phyloP scores from a whole-genome alignment of 2,113 vertebrate species.

The Pterocles orientalis region DNA sequence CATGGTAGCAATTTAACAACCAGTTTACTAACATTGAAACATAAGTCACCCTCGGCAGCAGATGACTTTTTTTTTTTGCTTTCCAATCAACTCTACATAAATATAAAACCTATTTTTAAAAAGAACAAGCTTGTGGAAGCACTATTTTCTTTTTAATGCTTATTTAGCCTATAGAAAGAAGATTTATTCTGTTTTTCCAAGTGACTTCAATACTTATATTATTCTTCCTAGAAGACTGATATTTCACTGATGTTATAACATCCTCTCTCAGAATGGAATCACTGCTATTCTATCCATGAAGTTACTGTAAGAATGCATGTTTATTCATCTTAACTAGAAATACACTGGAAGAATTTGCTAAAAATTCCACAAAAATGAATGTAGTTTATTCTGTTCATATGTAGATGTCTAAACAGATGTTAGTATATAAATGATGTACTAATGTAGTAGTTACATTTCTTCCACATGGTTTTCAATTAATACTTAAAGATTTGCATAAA shows the following conservation, averaged over 20 bases:
- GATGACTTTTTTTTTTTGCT: conserved; percentile 44
- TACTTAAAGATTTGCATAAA: neutral
- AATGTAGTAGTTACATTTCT: neutral
- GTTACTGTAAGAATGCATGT: neutral
- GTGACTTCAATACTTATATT: conserved; percentile 6
- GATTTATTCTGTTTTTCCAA: conserved; percentile 33
- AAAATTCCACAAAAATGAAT: neutral
- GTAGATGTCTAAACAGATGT: neutral
- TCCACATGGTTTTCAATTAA: neutral
- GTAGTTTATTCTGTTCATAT: neutral
- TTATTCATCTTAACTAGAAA: conserved; percentile 25
- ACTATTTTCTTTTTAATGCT: conserved; percentile 52
- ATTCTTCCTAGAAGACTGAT: conserved; percentile 8
- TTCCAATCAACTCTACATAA: conserved; percentile 53
- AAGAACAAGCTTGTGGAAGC: neutral
- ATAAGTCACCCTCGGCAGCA: conserved; percentile 26
- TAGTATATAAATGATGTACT: neutral
- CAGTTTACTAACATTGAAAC: neutral
- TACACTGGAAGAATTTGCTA: neutral
- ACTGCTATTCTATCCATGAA: neutral
- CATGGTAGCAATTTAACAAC: neutral
- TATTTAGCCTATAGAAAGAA: conserved; percentile 1
- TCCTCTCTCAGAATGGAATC: neutral
- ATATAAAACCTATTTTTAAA: neutral
- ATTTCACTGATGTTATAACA: neutral